Evolutionary conservation across 2,113 vertebrate genomes (phyloP).

Genomic region (Embiotoca jacksoni): DNA sequence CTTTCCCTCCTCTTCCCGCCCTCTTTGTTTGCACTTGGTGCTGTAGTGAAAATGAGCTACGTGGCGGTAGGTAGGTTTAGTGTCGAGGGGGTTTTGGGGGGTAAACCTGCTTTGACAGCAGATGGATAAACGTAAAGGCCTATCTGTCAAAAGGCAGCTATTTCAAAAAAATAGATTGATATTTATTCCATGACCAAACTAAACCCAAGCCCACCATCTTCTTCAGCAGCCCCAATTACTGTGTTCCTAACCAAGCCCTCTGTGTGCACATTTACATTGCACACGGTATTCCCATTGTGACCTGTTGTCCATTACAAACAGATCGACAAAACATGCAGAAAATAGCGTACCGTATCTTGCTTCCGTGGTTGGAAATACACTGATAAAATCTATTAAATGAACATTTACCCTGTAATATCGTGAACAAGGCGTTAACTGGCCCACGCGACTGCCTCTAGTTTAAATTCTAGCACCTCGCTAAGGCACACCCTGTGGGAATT

Average conservation of each 20-base stretch:
- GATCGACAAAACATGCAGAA: background rate
- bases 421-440: conserved; percentile 23
- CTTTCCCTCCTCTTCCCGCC: conserved; percentile 14
- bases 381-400: conserved; percentile 11
- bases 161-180: conserved; percentile 54
- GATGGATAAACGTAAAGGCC: conserved; percentile 63
- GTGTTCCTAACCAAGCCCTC: conserved; percentile 29
- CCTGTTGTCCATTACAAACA: conserved; percentile 12
- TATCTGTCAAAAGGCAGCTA: conserved; percentile 63
- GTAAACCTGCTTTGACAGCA: conserved; percentile 67
- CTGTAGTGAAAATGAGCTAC: conserved; percentile 69
- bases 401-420: conserved; percentile 10
- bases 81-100: conserved; percentile 56
- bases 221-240: conserved; percentile 51
- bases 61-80: conserved; percentile 66
- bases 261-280: conserved; percentile 16
- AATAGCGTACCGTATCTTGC: background rate
- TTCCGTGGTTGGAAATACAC: conserved; percentile 4
- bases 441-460: conserved; percentile 46
- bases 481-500: conserved; percentile 55
- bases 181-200: conserved; percentile 65
- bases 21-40: conserved; percentile 70
- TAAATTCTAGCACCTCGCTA: conserved; percentile 53
- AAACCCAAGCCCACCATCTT: conserved; percentile 36
- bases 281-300: conserved; percentile 11